Percentiles rank a stretch among this genome's conserved stretches.
These are phyloP conservation scores for Notechis scutatus DNA, from an alignment of 2,113 vertebrate species.

Conservation along the genomic window DNA sequence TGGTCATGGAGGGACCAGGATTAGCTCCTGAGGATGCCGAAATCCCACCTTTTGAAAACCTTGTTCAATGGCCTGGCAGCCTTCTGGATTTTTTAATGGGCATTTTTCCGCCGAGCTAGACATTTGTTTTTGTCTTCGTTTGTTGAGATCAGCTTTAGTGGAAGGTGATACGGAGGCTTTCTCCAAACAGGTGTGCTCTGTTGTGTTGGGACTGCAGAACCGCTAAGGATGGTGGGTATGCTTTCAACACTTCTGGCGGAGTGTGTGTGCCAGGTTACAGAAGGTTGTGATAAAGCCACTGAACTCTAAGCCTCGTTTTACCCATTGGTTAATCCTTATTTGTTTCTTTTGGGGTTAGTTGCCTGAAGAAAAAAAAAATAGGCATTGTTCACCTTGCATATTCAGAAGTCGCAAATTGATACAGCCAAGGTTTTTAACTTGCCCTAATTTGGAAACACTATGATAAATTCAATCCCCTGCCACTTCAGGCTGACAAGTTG, in stretches of 20 bases:
- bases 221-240: neutral
- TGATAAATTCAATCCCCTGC: neutral
- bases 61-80: neutral
- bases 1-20: neutral
- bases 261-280: neutral
- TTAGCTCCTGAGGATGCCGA: neutral
- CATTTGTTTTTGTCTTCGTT: neutral
- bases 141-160: neutral
- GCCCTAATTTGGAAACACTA: neutral
- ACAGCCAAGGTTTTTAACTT: neutral
- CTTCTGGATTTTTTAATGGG: neutral
- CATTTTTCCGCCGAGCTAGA: neutral
- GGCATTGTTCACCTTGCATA: neutral
- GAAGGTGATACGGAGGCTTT: neutral
- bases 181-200: neutral
- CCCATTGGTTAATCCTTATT: neutral
- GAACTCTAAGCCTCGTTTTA: neutral
- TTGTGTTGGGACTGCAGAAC: neutral
- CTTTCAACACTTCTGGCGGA: neutral
- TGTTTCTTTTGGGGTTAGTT: neutral
- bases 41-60: accelerated
- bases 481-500: no score
- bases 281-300: neutral
- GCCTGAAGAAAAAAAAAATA: neutral
- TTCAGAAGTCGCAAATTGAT: neutral